phyloP scores from a whole-genome alignment of 1,140 invertebrate species.

The Drosophila athabasca region DNA sequence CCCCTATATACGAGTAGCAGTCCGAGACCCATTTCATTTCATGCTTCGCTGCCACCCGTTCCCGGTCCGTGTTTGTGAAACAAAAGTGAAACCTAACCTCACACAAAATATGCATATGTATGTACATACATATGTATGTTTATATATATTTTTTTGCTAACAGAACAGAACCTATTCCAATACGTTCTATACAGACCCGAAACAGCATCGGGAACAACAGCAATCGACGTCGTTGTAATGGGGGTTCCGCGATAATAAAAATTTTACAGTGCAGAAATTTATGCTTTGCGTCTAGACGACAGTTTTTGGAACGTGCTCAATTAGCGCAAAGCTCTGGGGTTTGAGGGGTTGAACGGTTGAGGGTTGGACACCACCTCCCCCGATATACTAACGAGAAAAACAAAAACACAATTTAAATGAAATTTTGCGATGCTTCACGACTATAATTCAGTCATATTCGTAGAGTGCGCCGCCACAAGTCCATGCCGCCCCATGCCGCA shows the following conservation, averaged over 20 bases:
- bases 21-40: constrained; percentile 47
- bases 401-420: constrained; percentile 53
- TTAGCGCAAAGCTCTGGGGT: constrained; percentile 46
- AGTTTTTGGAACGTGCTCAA: constrained; percentile 78
- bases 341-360: neutral
- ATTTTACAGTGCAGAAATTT: constrained; percentile 76
- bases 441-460: constrained; percentile 60
- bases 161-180: constrained; percentile 30
- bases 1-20: constrained; percentile 26
- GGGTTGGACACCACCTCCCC: neutral
- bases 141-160: neutral
- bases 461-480: constrained; percentile 12
- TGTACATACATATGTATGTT: neutral
- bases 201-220: constrained; percentile 18
- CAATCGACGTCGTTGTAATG: constrained; percentile 53
- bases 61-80: constrained; percentile 29
- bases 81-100: constrained; percentile 64
- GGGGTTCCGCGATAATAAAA: constrained; percentile 73
- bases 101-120: constrained; percentile 24
- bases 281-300: constrained; percentile 79
- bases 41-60: constrained; percentile 42
- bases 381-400: constrained; percentile 17
- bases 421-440: constrained; percentile 44
- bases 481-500: neutral
- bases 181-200: neutral